Base-by-base conservation (phyloP, 2,888 invertebrate genomes). In the Penaeus monodon region DNA sequence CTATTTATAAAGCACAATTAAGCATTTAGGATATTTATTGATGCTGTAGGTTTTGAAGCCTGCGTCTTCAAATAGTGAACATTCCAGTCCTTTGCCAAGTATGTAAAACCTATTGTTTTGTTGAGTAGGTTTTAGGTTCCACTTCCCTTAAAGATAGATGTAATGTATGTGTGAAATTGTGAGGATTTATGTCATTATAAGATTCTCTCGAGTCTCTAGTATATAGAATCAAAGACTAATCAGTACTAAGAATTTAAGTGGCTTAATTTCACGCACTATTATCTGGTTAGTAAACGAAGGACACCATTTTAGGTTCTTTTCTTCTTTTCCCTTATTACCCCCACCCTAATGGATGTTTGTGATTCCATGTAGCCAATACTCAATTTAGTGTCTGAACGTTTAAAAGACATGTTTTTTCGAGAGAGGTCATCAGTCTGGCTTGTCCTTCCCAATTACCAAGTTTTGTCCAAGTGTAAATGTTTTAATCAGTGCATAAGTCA, bases 211-310 rank as follows among this genome's bases (percentile, higher is more conserved):
- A 77, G 77, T 57, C 57, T 57, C 57, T 57, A 77, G 63, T 63
- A 57, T 57, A 27, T 77, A 76, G 77, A 77, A 77, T 77, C 77
- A 77, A 77, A 77, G 77, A 77, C 49, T 77, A 77, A 77, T 77
- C 77, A 49, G 57, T 77, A 77, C 14, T 29, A 20, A 77, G 77
- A 38, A 44, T 77, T 77, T 44, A 77, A 77, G n/a, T 77, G 77
- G 77, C n/a, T 77, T 77, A 76, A 38, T 76, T 76, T 76, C 20
- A 77, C 63, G 77, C 77, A 77, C 77, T 20, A 63, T 57, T 77
- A 57, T 63, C 63, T 57, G 76, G n/a, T 73, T 22, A n/a, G 49
- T 20, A 77, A n/a, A 77, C 77, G 63, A 57, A 77, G n/a, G 33
- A 77, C 77, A 77, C 77, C 57, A n/a, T 57, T 77, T 77, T 24